Percentiles rank a stretch among this genome's conserved stretches.
Evolutionary conservation across 2,113 vertebrate genomes (phyloP).

Genomic region (Grantiella picta): DNA sequence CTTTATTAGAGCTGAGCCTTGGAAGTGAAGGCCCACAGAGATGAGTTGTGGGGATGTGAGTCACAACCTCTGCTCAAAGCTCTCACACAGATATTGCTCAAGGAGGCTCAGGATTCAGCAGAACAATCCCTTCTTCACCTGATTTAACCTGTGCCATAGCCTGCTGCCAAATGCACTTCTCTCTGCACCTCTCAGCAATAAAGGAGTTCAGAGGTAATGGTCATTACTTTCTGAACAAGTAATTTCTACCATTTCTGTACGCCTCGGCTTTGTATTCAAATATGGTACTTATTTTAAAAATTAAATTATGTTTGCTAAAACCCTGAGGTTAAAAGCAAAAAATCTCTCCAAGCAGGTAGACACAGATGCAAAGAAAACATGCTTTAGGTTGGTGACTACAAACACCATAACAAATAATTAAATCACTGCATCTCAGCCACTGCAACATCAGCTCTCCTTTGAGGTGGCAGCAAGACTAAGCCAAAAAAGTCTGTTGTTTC

Average conservation of each 20-base stretch:
- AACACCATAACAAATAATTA: not conserved
- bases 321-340: not conserved
- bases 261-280: not conserved
- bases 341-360: not conserved
- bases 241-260: not conserved
- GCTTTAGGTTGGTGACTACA: not conserved
- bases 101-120: not conserved
- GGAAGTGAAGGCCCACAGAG: not conserved
- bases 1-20: not conserved
- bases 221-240: not conserved
- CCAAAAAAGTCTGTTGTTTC: not conserved
- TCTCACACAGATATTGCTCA: accelerated
- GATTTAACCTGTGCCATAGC: not conserved
- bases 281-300: not conserved
- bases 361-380: not conserved
- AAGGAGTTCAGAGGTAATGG: not conserved
- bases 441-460: not conserved
- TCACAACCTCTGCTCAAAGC: not conserved
- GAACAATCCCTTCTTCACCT: not conserved
- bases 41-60: not conserved
- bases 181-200: no score
- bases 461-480: not conserved
- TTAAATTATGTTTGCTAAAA: not conserved
- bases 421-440: not conserved
- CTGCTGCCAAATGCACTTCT: not conserved